Conservation (phyloP, 1,140 invertebrate genomes). For the Triops longicaudatus region DNA sequence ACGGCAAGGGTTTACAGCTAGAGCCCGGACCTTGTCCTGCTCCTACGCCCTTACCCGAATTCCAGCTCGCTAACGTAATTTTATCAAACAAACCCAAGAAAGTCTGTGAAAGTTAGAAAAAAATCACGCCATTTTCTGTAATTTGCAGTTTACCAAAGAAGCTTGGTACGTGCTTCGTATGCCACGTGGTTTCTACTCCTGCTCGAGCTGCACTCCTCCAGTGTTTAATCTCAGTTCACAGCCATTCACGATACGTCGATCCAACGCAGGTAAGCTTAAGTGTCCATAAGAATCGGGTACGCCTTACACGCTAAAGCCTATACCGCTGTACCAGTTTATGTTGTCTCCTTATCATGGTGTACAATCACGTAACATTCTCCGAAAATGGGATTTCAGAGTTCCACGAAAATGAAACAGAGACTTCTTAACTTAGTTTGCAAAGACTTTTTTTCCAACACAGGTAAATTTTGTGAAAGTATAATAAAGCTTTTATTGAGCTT, state of each 20-base stretch:
- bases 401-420: too few species aligned
- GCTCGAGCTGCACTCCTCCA: neutral
- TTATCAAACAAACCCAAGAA: neutral
- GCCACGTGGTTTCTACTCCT: neutral
- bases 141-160: neutral
- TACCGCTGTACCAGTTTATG: too few species aligned
- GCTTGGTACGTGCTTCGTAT: neutral
- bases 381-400: too few species aligned
- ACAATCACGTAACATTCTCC: too few species aligned
- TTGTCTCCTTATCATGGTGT: too few species aligned
- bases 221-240: neutral
- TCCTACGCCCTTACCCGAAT: neutral
- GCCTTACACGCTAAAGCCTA: too few species aligned
- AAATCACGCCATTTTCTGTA: neutral
- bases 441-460: too few species aligned
- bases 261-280: neutral
- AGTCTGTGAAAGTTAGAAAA: too few species aligned
- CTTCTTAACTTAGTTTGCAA: too few species aligned
- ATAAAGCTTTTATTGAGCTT: too few species aligned
- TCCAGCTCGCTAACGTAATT: neutral
- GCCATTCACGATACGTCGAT: neutral
- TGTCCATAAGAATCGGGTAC: too few species aligned
- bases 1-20: constrained; percentile 16
- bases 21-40: constrained; percentile 26
- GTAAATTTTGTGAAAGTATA: too few species aligned